phyloP scores from a whole-genome alignment of 1,140 invertebrate genomes.

The Drosophila prosaltans region DNA sequence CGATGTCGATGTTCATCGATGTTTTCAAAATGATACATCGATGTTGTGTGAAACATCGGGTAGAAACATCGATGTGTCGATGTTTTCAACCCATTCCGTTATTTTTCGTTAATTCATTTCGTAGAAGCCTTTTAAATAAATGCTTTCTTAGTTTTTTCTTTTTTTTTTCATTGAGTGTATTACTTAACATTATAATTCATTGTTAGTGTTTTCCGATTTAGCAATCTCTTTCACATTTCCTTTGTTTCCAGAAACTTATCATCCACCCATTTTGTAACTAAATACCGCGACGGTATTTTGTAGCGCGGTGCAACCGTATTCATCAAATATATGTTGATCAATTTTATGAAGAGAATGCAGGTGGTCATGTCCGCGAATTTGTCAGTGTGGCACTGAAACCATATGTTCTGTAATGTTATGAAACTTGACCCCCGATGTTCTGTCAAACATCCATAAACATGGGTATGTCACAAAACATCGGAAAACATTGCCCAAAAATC shows the following conservation, averaged over 20 bases:
- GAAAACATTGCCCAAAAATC: conserved; percentile 3
- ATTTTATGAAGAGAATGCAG: conserved; percentile 3
- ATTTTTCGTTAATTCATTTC: too few species aligned
- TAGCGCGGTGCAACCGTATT: too few species aligned
- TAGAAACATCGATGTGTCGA: conserved; percentile 1
- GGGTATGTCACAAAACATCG: conserved; percentile 1
- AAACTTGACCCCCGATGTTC: neutral
- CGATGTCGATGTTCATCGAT: conserved; percentile 12
- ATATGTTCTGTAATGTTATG: neutral
- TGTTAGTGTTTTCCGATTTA: too few species aligned
- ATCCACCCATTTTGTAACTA: too few species aligned
- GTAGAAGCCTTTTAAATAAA: too few species aligned
- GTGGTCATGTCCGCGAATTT: conserved; percentile 19
- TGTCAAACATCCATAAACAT: conserved; percentile 2
- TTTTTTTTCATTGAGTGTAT: conserved; percentile 4
- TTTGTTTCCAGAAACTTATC: too few species aligned
- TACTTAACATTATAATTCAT: neutral
- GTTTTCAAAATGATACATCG: conserved; percentile 12
- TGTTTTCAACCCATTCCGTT: too few species aligned
- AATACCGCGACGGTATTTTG: too few species aligned
- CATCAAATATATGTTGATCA: neutral
- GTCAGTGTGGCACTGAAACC: conserved; percentile 18
- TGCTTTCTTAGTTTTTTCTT: too few species aligned
- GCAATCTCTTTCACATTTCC: too few species aligned
- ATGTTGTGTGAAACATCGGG: conserved; percentile 2